Base-by-base conservation (phyloP, 2,113 vertebrate genomes). In the Corythornis vintsioides region DNA sequence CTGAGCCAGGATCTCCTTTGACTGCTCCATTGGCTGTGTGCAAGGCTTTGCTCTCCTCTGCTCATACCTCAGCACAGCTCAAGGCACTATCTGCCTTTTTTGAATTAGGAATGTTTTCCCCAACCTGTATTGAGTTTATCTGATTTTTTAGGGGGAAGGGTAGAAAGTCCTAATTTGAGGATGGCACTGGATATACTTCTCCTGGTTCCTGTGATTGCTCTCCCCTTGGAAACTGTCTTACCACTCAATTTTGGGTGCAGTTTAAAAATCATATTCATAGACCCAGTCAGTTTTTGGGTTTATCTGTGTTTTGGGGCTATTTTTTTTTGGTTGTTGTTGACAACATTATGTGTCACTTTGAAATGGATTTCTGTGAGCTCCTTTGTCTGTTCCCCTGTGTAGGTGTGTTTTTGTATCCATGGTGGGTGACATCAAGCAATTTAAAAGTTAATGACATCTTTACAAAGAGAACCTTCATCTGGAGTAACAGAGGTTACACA, bases 371-470 rank as follows among this genome's bases (percentile, higher is more conserved):
- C 47, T 52, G 28, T 1, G 79, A 50, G 60, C 79, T 45, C 5
- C 67, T 79, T 59, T 69, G 82, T 24, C 69, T 80, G n/a, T 71
- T 21, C 26, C 24, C 25, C 15, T 12, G 24, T 2, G 9, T n/a
- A 35, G 25, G 60, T 71, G 80, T 52, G 55, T 19, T 70, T 24
- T 3, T 17, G 35, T 21, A 71, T 76, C 56, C 6, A 5, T 15
- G 72, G 59, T 0, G 7, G 72, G 28, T 90, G 85, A 48, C 76
- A 93, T 52, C 72, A 48, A 72, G 61, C 1, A 0, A 61, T 79
- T 65, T 35, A 66, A 67, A 91, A 91, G 72, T 71, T 88, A 78
- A 79, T 61, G 66, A 52, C 64, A 67, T 63, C 81, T 75, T 89
- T 75, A 40, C 60, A 72, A 66, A 88, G 72, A 19, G 72, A 88